A percentile compares a stretch with the other conserved stretches of the same genome.
phyloP scores from a whole-genome alignment of 1,140 invertebrate species.

The Drosophila aff. region DNA sequence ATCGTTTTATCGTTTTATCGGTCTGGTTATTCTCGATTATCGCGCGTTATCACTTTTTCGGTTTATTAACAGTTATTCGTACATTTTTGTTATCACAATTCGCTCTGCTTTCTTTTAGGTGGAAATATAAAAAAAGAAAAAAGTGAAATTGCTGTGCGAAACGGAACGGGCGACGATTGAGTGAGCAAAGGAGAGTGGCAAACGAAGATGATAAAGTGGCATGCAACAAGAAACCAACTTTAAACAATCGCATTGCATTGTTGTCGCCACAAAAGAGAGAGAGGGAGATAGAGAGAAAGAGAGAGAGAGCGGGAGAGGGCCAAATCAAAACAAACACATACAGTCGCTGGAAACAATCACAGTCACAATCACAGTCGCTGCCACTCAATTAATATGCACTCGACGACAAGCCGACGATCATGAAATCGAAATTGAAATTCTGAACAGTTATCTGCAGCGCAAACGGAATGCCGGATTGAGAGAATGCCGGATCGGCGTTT shows the following conservation, averaged over 20 bases:
- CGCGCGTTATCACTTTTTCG: conserved; percentile 30
- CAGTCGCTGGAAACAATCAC: not conserved
- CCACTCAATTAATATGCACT: conserved; percentile 58
- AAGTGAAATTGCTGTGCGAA: conserved; percentile 57
- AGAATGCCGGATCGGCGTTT: conserved; percentile 16
- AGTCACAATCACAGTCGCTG: conserved; percentile 17
- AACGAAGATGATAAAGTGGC: conserved; percentile 26
- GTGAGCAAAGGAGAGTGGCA: conserved; percentile 4
- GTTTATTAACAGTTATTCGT: conserved; percentile 22
- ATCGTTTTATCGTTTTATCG: conserved; percentile 18
- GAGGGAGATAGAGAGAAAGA: not conserved
- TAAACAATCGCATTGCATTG: conserved; percentile 42
- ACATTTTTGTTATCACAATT: conserved; percentile 55
- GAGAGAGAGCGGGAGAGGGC: not conserved
- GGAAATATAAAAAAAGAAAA: conserved; percentile 15
- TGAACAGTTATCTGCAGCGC: conserved; percentile 11
- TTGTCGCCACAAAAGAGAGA: conserved; percentile 13
- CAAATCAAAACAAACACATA: conserved; percentile 47
- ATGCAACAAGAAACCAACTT: conserved; percentile 42
- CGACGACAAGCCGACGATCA: conserved; percentile 41
- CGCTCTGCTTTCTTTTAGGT: conserved; percentile 38
- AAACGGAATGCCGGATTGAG: conserved; percentile 9
- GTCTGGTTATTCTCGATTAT: conserved; percentile 8
- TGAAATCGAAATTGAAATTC: conserved; percentile 62
- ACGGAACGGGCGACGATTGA: conserved; percentile 30